These are phyloP conservation scores for Yponomeuta evonymella DNA, from an alignment of 2,888 invertebrate genomes.

Conservation along the genomic window DNA sequence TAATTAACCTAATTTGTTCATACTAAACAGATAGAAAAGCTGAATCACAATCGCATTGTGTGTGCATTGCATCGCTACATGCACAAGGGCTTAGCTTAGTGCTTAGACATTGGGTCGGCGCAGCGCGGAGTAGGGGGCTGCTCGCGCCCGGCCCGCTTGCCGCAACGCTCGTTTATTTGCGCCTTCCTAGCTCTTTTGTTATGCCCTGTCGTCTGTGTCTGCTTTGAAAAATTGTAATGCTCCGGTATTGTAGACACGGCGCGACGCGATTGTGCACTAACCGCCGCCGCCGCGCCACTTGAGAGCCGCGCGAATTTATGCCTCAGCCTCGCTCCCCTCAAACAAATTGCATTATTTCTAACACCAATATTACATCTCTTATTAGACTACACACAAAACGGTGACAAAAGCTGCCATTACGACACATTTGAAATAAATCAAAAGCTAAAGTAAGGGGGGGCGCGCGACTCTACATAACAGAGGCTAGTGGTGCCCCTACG, in stretches of 20 bases:
- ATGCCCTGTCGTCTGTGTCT: constrained; percentile 66
- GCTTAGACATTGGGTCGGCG: constrained; percentile 17
- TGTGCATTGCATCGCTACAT: background rate
- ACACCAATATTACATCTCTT: background rate
- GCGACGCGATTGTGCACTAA: constrained; percentile 56
- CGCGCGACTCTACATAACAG: constrained; percentile 1
- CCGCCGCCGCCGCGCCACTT: constrained; percentile 25
- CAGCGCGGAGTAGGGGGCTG: constrained; percentile 23
- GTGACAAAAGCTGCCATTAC: background rate
- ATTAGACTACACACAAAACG: background rate
- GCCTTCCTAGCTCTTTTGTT: constrained; percentile 72
- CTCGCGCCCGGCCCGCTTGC: constrained; percentile 42
- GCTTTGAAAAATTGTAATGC: constrained; percentile 73
- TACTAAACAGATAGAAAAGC: background rate
- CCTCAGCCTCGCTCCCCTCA: constrained; percentile 13
- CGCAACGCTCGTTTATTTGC: constrained; percentile 70
- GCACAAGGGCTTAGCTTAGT: background rate
- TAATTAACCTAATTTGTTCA: background rate
- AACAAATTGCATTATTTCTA: constrained; percentile 7
- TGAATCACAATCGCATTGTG: constrained; percentile 5
- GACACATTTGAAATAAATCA: background rate
- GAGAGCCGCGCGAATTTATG: constrained; percentile 37
- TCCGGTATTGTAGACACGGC: constrained; percentile 61
- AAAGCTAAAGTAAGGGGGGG: background rate
- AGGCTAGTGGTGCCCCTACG: background rate